Evolutionary conservation across 1,140 invertebrate species (phyloP), one percentile per base, ranked within the genome.

Genomic region (Limonius californicus): DNA sequence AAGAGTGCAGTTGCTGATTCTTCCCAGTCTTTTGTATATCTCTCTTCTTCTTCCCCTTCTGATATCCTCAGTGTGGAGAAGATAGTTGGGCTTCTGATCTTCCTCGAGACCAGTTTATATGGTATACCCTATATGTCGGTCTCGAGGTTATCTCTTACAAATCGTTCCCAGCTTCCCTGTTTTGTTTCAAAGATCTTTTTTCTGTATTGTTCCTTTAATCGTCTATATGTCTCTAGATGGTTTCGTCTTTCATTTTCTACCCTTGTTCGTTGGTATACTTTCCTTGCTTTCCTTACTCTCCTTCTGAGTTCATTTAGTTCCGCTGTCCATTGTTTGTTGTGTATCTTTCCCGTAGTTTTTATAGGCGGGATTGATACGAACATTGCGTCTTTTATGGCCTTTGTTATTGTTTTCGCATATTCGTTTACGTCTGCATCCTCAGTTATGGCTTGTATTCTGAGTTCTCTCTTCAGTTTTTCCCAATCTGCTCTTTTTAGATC

Each of bases 61-160:
- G 16, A 14, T 12, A 50, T 19, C 2, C n/a, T n/a, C n/a, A 18
- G 2, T 3, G 14, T 3, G 12, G 14, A 3, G 2, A 15, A 2
- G 19, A 18, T 2, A 8, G 60, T 23, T 8, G 4, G 45, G 12
- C n/a, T 61, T 61, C 14, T 56, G 14, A 6, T 2, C 45, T n/a
- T n/a, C n/a, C n/a, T n/a, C n/a, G n/a, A n/a, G 0, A 35, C 39
- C 0, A 61, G 27, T 47, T 61, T 61, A 20, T 61, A 61, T 11
- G 54, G 60, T 16, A 57, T 35, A 0, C 60, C 60, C 60, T 54
- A 45, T 0, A 47, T 2, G 14, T 61, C 19, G 0, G 21, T 15
- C 11, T 7, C 12, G n/a, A 61, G 19, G 12, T n/a, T 57, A 1
- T 20, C 15, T 32, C 8, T 30, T 11, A 61, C 53, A 12, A 61